Evolutionary conservation across 1,140 invertebrate species (phyloP), one percentile per base, ranked within the genome.

Genomic region (Vanessa atalanta): DNA sequence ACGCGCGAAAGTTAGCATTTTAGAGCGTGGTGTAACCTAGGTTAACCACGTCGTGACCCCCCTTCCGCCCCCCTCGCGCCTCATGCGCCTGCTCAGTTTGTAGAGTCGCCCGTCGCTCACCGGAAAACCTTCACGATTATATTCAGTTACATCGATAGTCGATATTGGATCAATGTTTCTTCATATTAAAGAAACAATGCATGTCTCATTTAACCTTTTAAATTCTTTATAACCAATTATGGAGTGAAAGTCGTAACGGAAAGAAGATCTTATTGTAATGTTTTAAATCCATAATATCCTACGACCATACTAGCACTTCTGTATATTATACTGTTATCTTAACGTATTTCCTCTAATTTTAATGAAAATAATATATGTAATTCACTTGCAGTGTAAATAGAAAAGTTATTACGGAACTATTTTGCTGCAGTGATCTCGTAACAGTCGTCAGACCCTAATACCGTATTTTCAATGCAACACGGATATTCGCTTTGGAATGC

Each of bases 1-100:
- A 76, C 65, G 72, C 66, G 79, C 71, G 72, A 79, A 79, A 80
- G 76, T 75, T 70, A 69, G 77, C 73, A 79, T 77, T 73, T 82
- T 79, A 67, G 69, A 77, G 72, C 75, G 75, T 70, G 75, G 69
- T 64, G 75, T 74, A 73, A 73, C 68, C 73, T 87, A 88, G 87
- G 86, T 86, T 83, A 89, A 88, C 88, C 88, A 84, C 88, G 79
- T 91, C 90, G 90, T 92, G 90, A 90, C 84, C 79, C 77, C 83
- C 75, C 76, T 73, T 73, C 74, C 73, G 66, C 69, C 47, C 74
- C 73, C 50, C 79, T 71, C 53, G 57, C 53, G 57, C 71, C 66
- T 72, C 75, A 53, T 74, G 74, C 78, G 75, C 74, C 65, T 51
- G 80, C 79, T 80, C 80, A 76, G 75, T 75, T 77, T 68, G 55